These are phyloP conservation scores for Xestoiulus laeticollis DNA, from an alignment of 2,888 invertebrate species.

Conservation along the genomic window DNA sequence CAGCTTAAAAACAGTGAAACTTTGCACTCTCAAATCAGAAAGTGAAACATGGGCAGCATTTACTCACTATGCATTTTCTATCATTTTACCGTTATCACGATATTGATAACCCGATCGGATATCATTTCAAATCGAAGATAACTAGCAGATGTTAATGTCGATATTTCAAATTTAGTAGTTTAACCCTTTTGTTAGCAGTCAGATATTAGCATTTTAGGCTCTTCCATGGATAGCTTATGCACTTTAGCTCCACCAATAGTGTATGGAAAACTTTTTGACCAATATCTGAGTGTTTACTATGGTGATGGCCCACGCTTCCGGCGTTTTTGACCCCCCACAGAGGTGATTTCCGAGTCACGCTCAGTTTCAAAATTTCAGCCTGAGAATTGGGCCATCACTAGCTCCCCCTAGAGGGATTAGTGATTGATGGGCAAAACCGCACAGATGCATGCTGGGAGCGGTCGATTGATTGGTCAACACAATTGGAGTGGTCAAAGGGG, in stretches of 20 bases:
- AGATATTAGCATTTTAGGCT: background rate
- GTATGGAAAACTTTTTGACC: background rate
- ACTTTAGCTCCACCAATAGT: too few species aligned
- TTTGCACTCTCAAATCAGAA: background rate
- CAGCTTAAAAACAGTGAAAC: background rate
- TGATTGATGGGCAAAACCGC: background rate
- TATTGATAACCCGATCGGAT: background rate
- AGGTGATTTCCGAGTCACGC: constrained; percentile 30
- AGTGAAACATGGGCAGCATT: background rate
- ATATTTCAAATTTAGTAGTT: background rate
- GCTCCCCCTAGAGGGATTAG: constrained; percentile 2
- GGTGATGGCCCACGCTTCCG: background rate
- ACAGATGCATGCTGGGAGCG: constrained; percentile 27
- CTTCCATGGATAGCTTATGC: too few species aligned
- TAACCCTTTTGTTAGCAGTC: background rate
- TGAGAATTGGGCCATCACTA: constrained; percentile 31
- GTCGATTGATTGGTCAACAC: background rate
- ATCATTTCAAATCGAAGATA: background rate
- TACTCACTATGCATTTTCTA: background rate
- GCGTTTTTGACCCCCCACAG: background rate
- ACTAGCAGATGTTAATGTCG: background rate
- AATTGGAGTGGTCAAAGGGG: background rate
- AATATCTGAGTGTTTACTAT: background rate
- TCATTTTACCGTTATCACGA: background rate
- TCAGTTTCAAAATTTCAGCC: background rate